Base-by-base conservation (phyloP, 2,797 vertebrate species). In the Acipenser ruthenus region DNA sequence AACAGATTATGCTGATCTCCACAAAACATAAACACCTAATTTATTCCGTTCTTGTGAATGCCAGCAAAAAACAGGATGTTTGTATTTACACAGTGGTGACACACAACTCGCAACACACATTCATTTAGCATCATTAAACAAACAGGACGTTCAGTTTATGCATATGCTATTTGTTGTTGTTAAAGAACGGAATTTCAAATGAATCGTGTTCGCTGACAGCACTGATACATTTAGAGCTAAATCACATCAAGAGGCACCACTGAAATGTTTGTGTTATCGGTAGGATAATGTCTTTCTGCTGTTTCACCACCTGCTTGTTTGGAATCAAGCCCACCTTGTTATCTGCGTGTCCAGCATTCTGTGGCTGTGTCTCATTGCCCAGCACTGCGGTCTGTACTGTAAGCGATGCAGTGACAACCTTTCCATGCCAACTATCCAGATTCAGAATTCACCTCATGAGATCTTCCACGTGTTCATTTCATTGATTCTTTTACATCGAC, bases 51-150 rank as follows among this genome's bases (percentile, higher is more conserved):
- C 49, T 61, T 63, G 13, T 48, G 56, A 53, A n/a, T 64, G 10
- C 63, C 65, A 59, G 53, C 61, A 48, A n/a, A 4, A 37, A 8
- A 48, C n/a, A 65, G 62, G 63, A 49, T 50, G 10, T 66, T 63
- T 60, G 60, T 13, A 58, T 15, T 37, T 0, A 6, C 7, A n/a
- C 66, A 49, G 15, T 59, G 60, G 9, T 67, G 51, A 67, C 65
- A 67, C 37, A 65, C 62, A 65, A 70, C 65, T 37, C 23, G 23
- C 23, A 37, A 68, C 60, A 65, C 37, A 37, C 60, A 64, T 69
- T 66, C 37, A 61, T 72, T 37, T 70, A 75, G 65, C 50, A 63
- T 68, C 50, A 64, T 71, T 75, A 65, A 49, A 67, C 12, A n/a
- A 58, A 58, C 6, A 10, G 12, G 15, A 18, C 15, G 15, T 18